Conservation (phyloP, 1,140 invertebrate genomes). For the Chymomyza costata region DNA sequence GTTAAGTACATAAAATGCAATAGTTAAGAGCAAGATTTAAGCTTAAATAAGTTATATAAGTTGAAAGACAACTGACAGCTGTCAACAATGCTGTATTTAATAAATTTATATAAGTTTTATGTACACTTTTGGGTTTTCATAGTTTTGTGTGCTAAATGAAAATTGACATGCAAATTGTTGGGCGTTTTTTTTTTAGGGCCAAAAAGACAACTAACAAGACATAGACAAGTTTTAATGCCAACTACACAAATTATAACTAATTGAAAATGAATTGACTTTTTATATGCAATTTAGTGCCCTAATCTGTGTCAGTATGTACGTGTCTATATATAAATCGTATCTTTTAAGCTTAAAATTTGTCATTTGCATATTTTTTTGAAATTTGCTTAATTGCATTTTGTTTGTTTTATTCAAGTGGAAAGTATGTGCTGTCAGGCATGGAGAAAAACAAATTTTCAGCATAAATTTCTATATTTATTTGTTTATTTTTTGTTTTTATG, state of each 20-base stretch:
- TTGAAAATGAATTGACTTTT: conserved; percentile 65
- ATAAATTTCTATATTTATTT: no score
- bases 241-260: conserved; percentile 43
- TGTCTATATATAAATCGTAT: conserved; percentile 6
- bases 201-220: no score
- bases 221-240: no score
- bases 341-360: conserved; percentile 15
- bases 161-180: conserved; percentile 48
- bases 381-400: no score
- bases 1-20: conserved; percentile 10
- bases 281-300: conserved; percentile 34
- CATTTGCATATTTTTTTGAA: conserved; percentile 17
- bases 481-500: no score
- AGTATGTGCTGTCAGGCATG: no score
- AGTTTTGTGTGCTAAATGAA: conserved; percentile 36
- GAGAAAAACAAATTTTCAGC: no score
- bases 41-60: conserved; percentile 1
- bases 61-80: neutral
- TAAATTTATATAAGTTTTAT: conserved; percentile 17
- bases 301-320: no score
- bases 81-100: conserved; percentile 12
- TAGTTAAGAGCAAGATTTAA: conserved; percentile 6
- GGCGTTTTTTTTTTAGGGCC: conserved; percentile 12
- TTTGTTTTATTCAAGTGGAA: conserved; percentile 3
- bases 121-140: conserved; percentile 33